Percentiles rank a stretch among this genome's conserved stretches.
Conservation (phyloP, 92 coral and sea anemone genomes). For the Porites cylindrica region DNA sequence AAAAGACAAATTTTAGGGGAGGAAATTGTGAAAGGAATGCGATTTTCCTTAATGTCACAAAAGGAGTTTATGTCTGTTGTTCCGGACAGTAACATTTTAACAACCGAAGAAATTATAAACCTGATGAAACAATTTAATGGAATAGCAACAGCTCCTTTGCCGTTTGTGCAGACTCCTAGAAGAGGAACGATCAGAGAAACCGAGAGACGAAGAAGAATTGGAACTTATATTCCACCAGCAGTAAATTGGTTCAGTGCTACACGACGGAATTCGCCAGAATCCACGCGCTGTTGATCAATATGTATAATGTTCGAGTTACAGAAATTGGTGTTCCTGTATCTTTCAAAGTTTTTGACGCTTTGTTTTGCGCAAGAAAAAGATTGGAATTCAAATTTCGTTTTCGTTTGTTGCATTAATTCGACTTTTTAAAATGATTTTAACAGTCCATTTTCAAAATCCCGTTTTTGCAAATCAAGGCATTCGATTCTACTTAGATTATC, state of each 20-base stretch:
- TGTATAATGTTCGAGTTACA: no score
- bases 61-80: conserved; percentile 39
- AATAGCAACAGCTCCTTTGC: conserved; percentile 1
- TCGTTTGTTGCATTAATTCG: no score
- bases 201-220: conserved; percentile 3
- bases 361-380: no score
- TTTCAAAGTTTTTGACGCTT: no score
- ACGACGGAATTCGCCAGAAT: not conserved
- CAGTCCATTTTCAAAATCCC: no score
- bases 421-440: no score
- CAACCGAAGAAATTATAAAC: conserved; percentile 28
- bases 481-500: no score
- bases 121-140: conserved; percentile 50
- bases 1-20: conserved; percentile 40
- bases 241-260: conserved; percentile 23
- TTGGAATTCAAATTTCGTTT: no score
- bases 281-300: not conserved
- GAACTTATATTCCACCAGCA: conserved; percentile 48
- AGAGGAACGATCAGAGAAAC: conserved; percentile 10
- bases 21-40: conserved; percentile 26
- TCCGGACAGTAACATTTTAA: conserved; percentile 38
- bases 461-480: no score
- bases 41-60: conserved; percentile 47
- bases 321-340: no score
- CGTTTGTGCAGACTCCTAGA: conserved; percentile 31